phyloP scores from a whole-genome alignment of 2,113 vertebrate genomes.

The Scytalopus superciliaris region DNA sequence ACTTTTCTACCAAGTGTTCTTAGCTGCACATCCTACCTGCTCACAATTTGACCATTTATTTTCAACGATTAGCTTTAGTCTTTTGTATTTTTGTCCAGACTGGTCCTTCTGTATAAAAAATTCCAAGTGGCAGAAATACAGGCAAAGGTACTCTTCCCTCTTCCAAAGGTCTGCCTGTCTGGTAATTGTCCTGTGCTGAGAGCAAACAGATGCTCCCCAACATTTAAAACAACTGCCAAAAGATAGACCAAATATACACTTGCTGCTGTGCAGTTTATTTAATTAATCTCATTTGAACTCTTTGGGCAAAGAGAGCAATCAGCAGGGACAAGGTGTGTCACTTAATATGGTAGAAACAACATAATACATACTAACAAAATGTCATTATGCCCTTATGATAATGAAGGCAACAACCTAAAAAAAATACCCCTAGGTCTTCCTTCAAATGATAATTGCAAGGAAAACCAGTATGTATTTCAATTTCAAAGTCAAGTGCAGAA shows the following conservation, averaged over 20 bases:
- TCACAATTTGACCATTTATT: not conserved
- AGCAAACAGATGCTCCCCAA: not conserved
- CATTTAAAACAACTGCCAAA: not conserved
- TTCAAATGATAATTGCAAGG: fast-evolving
- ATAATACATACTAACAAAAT: not conserved
- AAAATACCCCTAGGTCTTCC: not conserved
- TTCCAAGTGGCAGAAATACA: not conserved
- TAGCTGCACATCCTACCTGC: not conserved
- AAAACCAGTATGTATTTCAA: not conserved
- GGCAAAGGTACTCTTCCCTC: not conserved
- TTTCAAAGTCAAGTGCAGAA: not conserved
- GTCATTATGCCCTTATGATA: not conserved
- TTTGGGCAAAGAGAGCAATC: not conserved
- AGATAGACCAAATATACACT: not conserved
- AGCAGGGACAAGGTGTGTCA: not conserved
- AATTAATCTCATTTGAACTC: not conserved
- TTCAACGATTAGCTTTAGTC: not conserved
- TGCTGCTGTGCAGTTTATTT: not conserved
- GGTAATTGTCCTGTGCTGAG: not conserved
- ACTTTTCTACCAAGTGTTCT: not conserved
- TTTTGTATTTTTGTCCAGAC: not conserved
- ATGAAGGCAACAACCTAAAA: not conserved
- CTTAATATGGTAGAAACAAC: not conserved
- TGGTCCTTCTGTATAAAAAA: fast-evolving
- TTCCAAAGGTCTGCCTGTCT: not conserved